phyloP scores from a whole-genome alignment of 2,113 vertebrate species.

The Bungarus multicinctus region DNA sequence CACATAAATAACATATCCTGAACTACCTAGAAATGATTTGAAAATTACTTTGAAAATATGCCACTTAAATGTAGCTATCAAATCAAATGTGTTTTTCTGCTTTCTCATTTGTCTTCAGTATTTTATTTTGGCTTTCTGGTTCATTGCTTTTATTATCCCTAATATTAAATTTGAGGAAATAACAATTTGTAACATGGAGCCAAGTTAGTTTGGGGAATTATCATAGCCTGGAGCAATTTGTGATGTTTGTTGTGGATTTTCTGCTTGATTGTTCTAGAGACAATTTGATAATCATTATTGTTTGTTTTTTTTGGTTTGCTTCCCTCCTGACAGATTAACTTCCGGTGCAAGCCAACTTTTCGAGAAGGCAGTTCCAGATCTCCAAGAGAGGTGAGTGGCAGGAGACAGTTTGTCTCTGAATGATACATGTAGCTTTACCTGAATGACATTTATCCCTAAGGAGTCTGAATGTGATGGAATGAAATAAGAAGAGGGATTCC shows the following conservation, averaged over 20 bases:
- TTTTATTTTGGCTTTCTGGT: neutral
- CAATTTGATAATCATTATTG: neutral
- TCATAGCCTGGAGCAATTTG: neutral
- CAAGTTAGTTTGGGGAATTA: neutral
- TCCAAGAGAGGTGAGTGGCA: slow-evolving; percentile 87
- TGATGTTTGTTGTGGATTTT: neutral
- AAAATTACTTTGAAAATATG: neutral
- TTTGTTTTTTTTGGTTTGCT: slow-evolving; percentile 33
- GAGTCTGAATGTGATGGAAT: neutral
- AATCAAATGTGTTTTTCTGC: neutral
- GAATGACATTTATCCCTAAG: neutral
- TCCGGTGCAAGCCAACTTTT: slow-evolving; percentile 97
- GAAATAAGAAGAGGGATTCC: neutral
- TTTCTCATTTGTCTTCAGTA: neutral
- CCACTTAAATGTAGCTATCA: neutral
- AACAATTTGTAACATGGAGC: neutral
- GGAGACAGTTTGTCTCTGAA: neutral
- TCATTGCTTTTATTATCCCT: neutral
- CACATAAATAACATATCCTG: neutral
- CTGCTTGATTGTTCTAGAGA: neutral
- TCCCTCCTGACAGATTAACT: slow-evolving; percentile 85
- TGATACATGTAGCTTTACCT: neutral
- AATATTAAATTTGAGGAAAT: neutral
- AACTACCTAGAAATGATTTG: neutral
- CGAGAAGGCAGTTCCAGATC: slow-evolving; percentile 90